Evolutionary conservation across 1,140 invertebrate genomes (phyloP), one percentile per base, ranked within the genome.

Genomic region (Cotesia vestalis): DNA sequence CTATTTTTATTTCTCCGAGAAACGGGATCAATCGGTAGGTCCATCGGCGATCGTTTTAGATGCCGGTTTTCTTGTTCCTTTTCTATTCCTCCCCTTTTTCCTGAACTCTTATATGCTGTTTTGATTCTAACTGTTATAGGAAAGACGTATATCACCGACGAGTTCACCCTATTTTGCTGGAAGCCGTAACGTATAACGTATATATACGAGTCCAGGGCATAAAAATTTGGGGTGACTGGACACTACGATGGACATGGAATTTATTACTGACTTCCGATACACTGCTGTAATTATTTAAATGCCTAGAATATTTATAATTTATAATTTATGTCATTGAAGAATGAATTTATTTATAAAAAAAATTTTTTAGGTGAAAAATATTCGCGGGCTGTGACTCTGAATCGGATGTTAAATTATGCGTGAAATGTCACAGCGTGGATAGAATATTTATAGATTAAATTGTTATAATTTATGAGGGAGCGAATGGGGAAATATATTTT

Each of bases 401-500:
- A 73, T 76, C 75, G 74, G 75, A 79, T 66, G 77, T 79, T 77
- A 86, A 86, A 86, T 86, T 85, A 84, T 78, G 82, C 84, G 82
- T 86, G 84, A 86, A 86, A 86, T 84, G 71, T 70, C 78, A 72
- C 76, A 76, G 68, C 81, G 81, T 81, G 83, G 78, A 75, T 82
- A 73, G 83, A 83, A 85, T 85, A 84, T 82, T 81, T 74, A 63
- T 81, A 74, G 73, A 71, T 76, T 75, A 55, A 55, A 55, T 14
- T 55, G 17, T 14, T 14, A 55, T 55, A 12, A 55, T 46, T 27
- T 20, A 27, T 57, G 6, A 6, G 34, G 17, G 55, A 36, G n/a
- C 12, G 53, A 60, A 11, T 6, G 55, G 57, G n/a, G 34, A 34
- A 60, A 11, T 6, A n/a, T 40, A 51, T 70, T 60, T 11, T 35